Evolutionary conservation across 2,797 vertebrate genomes (phyloP).

Genomic region (Epinephelus malabaricus): DNA sequence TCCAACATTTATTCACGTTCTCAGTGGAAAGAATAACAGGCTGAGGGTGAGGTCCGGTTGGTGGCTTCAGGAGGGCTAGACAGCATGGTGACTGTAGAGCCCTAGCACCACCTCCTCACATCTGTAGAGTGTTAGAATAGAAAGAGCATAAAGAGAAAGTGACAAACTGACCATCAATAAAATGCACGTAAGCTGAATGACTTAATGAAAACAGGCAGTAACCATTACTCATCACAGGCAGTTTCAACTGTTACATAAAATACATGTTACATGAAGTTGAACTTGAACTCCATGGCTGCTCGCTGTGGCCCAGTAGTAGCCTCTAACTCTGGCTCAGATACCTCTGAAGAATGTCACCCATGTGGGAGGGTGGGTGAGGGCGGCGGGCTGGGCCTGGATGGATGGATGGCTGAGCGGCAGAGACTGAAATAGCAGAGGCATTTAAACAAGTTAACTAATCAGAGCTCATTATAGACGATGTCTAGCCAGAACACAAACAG

Average conservation of each 20-base stretch:
- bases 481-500: constrained; percentile 88
- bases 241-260: constrained; percentile 12
- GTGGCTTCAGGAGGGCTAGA: constrained; percentile 59
- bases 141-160: constrained; percentile 31
- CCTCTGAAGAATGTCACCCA: constrained; percentile 74
- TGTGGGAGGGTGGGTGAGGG: constrained; percentile 54
- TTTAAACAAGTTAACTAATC: constrained; percentile 86
- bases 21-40: constrained; percentile 81
- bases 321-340: constrained; percentile 67
- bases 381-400: constrained; percentile 30
- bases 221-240: not conserved
- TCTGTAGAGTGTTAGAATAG: constrained; percentile 70
- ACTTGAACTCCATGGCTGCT: constrained; percentile 54
- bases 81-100: constrained; percentile 36
- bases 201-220: not conserved
- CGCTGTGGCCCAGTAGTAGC: constrained; percentile 57
- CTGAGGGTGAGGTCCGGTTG: constrained; percentile 68
- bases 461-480: constrained; percentile 85
- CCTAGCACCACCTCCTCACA: constrained; percentile 62
- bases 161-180: constrained; percentile 5
- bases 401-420: constrained; percentile 53
- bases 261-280: not conserved
- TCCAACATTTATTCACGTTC: constrained; percentile 70
- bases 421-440: constrained; percentile 82
- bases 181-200: not conserved